Base-by-base conservation (phyloP, 2,888 invertebrate genomes). In the Phyllotreta striolata region DNA sequence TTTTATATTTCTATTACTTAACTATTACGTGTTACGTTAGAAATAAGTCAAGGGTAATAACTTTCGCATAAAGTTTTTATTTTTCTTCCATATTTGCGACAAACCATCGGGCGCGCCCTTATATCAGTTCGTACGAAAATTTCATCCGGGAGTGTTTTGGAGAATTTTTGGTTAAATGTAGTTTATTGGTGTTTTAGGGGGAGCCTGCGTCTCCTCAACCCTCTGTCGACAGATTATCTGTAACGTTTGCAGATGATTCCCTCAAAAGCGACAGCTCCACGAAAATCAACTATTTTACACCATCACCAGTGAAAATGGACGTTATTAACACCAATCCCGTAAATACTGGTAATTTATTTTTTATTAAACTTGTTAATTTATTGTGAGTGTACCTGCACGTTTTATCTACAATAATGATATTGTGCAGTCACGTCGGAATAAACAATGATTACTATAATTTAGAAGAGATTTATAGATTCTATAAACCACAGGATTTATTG, bases 181-280 rank as follows among this genome's bases (percentile, higher is more conserved):
- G 24, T 24, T 24, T 24, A 24, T 24, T 24, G 24, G 24, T 24
- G 24, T 65, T 71, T 55, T 66, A 84, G 78, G 84, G 84, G 65
- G 86, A 86, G 62, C 87, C 88, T 0, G 80, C 85, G 0, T 90
- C 89, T 0, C 89, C 89, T 1, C 89, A 89, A 77, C 88, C 89
- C 4, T 89, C 90, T 1, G 84, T 88, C 55, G 90, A 90, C 78
- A 85, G 89, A 56, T 83, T 90, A 46, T 91, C 90, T 8, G 91
- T 91, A 63, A 90, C 89, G 47, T 91, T 91, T 84, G 89, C 89
- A 0, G 86, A 85, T 64, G 84, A 85, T 24, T 85, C 85, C 13
- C 69, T 73, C 41, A 75, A 70, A 70, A 74, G 77, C 66, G 77
- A 74, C 58, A 69, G 68, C 56, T 76, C 73, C 0, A 72, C 66